Percentiles rank a stretch among this genome's conserved stretches.
Evolutionary conservation across 2,797 vertebrate species (phyloP).

Genomic region (Petrocephalus sullivani): DNA sequence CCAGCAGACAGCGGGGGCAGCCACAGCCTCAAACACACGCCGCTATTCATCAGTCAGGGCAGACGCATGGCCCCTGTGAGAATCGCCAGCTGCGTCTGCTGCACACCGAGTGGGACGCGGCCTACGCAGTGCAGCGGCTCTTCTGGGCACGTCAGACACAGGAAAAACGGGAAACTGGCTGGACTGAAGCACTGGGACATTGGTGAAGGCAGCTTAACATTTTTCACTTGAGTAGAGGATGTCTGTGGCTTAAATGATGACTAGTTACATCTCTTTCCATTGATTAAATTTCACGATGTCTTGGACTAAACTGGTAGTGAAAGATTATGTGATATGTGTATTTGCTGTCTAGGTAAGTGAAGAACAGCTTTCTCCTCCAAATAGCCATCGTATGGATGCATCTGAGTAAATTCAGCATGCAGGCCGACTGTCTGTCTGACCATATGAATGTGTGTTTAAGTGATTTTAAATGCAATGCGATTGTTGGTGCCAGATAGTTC

Average conservation of each 20-base stretch:
- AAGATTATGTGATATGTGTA: background rate
- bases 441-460: background rate
- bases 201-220: background rate
- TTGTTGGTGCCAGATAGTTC: background rate
- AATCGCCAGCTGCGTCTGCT: background rate
- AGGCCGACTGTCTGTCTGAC: background rate
- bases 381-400: background rate
- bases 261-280: background rate
- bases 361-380: background rate
- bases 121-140: background rate
- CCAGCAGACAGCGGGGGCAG: slow-evolving; percentile 48
- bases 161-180: background rate
- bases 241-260: background rate
- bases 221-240: background rate
- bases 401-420: background rate
- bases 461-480: background rate
- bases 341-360: background rate
- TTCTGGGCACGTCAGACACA: background rate
- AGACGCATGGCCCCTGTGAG: background rate
- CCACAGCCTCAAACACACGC: slow-evolving; percentile 31
- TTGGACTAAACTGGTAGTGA: background rate
- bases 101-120: background rate
- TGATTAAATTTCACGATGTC: background rate
- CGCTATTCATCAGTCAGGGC: background rate
- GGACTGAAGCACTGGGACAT: background rate